Evolutionary conservation across 2,888 invertebrate genomes (phyloP), one percentile per base, ranked within the genome.

Genomic region (Agrotis ipsilon): DNA sequence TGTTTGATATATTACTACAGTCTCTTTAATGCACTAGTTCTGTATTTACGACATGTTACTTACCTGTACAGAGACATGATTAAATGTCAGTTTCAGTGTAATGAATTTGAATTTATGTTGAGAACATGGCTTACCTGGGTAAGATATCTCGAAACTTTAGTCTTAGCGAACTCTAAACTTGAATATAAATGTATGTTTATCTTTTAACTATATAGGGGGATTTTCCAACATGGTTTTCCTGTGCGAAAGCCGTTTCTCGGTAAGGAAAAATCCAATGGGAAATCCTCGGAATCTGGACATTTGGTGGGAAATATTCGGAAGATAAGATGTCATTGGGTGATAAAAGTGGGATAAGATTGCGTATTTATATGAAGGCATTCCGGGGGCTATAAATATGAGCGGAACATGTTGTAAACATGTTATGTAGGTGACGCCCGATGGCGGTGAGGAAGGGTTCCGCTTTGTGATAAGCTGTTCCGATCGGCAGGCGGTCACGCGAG

Each of bases 341-440:
- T 71, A 76, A 78, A 84, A 83, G 63, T 32, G 51, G 48, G 48
- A 65, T 49, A 74, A 46, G 60, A 66, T 65, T 68, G 55, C 48
- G 54, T 68, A 69, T 75, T 67, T 72, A 71, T 68, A 80, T 74
- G 63, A 83, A 83, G 72, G 66, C 81, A 85, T 87, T 86, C 66
- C 71, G 49, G 51, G n/a, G 77, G 83, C 78, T 72, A 85, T 87
- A 85, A 86, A 86, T 86, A 82, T 75, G 81, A 76, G 76, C 83
- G 88, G 86, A 90, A 81, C 86, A 88, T 90, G 92, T 87, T 88
- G 89, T 89, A 86, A 88, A 87, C 88, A 87, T 87, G 87, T 89
- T 86, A 86, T 85, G 86, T 82, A 78, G 81, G 82, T 82, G 84
- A 85, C 87, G 85, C 85, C 83, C 82, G 84, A 86, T 86, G 86